Percentiles rank a stretch among this genome's conserved stretches.
Conservation (phyloP, 2,797 vertebrate genomes). For the Tapera naevia region DNA sequence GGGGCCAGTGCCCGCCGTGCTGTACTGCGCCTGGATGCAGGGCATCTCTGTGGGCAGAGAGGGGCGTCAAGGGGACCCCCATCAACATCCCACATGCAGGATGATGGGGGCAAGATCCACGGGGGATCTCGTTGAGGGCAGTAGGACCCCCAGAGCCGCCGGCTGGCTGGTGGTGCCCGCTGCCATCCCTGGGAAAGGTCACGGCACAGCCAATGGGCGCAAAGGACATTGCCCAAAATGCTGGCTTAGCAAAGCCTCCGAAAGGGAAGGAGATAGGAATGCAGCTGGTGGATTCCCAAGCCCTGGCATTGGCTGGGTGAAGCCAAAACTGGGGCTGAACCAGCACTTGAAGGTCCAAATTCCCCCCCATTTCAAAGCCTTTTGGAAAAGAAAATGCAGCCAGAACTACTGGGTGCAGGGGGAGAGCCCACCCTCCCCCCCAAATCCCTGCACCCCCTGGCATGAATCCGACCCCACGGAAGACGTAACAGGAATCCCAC, state of each 20-base stretch:
- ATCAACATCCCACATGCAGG: rapidly evolving
- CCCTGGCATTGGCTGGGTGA: background rate
- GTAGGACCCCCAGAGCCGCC: rapidly evolving
- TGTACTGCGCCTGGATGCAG: slow-evolving; percentile 92
- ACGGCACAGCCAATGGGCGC: background rate
- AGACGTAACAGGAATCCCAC: background rate
- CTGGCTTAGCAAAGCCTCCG: slow-evolving; percentile 34
- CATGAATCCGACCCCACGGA: rapidly evolving
- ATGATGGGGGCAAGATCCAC: rapidly evolving
- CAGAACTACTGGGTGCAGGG: rapidly evolving
- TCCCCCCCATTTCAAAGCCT: rapidly evolving
- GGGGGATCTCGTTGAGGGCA: background rate
- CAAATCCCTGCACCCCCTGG: background rate
- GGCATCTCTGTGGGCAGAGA: slow-evolving; percentile 86
- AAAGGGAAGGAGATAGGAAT: slow-evolving; percentile 53
- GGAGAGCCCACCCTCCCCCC: background rate
- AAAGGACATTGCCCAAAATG: slow-evolving; percentile 55
- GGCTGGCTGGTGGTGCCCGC: rapidly evolving
- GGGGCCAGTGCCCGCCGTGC: slow-evolving; percentile 76
- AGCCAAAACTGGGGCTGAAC: background rate
- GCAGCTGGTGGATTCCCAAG: background rate
- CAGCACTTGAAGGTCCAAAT: rapidly evolving
- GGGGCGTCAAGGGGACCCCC: background rate
- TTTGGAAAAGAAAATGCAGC: background rate
- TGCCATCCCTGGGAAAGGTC: background rate